Base-by-base conservation (phyloP, 2,113 vertebrate genomes). In the Channa argus region DNA sequence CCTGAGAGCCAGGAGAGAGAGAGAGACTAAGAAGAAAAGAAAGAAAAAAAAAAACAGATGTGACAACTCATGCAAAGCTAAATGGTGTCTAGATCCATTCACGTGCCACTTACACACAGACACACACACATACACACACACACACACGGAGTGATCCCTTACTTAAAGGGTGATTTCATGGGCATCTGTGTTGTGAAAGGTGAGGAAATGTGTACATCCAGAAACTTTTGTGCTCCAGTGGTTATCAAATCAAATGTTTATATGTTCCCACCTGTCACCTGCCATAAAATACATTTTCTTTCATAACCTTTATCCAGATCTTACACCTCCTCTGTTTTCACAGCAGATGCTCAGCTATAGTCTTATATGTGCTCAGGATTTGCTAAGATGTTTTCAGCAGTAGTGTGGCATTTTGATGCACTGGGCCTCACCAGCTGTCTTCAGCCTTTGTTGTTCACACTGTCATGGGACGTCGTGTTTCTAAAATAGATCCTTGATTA, bases 141-240 rank as follows among this genome's bases (percentile, higher is more conserved):
- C 75, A 55, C 59, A 55, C 79, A 62, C 47, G 4, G 38, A 77
- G 62, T 56, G 54, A 68, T 62, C 63, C 59, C 51, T 43, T 37
- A 47, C 38, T 64, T 80, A 83, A 72, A 81, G 71, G 36, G 37
- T 64, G 54, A 80, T 85, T 88, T 88, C 73, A 82, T 80, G 76
- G 73, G 60, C 60, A 56, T 74, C 67, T 43, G 33, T 24, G 50
- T 60, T 53, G 46, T 77, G 54, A 61, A 79, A 76, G 49, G 50
- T 64, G 24, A 78, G 14, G 8, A 55, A 52, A 52, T 39, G 72
- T 78, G 24, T 24, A 24, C 24, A 24, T 24, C 24, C 24, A 24
- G 44, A 69, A 80, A 77, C 73, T 50, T 77, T 36, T 66, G 12
- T 49, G 61, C 56, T 80, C 54, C 47, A 47, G 1, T 39, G 63